Evolutionary conservation across 2,888 invertebrate genomes (phyloP), one percentile per base, ranked within the genome.

Genomic region (Pristionchus maxplancki): DNA sequence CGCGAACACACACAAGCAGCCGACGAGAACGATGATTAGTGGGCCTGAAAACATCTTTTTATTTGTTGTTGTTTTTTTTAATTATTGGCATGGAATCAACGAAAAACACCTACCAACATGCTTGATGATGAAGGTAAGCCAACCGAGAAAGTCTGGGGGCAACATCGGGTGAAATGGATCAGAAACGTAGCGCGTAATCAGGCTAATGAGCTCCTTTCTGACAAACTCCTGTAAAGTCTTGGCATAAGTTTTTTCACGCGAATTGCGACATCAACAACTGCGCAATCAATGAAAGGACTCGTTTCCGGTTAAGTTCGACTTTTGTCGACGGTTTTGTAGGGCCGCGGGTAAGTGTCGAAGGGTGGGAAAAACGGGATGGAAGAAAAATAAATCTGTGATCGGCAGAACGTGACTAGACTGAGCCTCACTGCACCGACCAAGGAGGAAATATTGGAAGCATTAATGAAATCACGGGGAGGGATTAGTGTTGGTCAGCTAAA

Each of bases 81-180:
- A 64, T 64, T 64, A 64, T n/a, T n/a, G n/a, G n/a, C n/a, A n/a
- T n/a, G n/a, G n/a, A n/a, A 11, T 5, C 58, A 58, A 24, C 3
- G 9, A 24, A 28, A 28, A 13, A 24, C 11, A 78, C 17, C 20
- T 15, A 44, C 78, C 78, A 0, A 13, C 28, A 13, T 78, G 78
- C 15, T 78, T 78, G 11, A 78, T 24, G n/a, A 48, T 48, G 78
- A 78, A 78, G 4, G 78, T 78, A 15, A 78, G n/a, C 78, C 78
- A 78, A 6, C 44, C 44, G n/a, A 78, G 78, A 44, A 44, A 24
- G 9, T n/a, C 44, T 9, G 44, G 37, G 24, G 78, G 78, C 37
- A 78, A 44, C 78, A 78, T 78, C 31, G 37, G 37, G 58, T 58
- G n/a, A 44, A 44, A 6, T 44, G 44, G 58, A 24, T 3, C 6